Conservation (phyloP, 2,888 invertebrate species). For the Bombyx huttoni region DNA sequence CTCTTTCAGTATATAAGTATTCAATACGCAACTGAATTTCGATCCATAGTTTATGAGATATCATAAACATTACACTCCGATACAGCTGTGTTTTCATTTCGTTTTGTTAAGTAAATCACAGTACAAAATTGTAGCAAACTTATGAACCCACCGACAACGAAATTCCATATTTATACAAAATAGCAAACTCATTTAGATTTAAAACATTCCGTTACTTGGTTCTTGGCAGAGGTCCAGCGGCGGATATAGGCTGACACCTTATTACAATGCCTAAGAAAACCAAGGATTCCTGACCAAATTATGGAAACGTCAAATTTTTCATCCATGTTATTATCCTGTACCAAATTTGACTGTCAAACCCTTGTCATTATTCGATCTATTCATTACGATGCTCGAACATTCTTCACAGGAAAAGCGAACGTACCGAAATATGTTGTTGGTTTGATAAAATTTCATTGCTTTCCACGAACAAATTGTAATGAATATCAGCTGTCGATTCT, state of each 20-base stretch:
- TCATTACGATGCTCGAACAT: constrained; percentile 9
- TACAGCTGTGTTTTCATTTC: not conserved
- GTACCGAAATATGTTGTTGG: not conserved
- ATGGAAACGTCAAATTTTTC: constrained; percentile 24
- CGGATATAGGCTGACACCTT: not conserved
- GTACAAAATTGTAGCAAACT: not conserved
- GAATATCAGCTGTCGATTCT: too few relatives aligned
- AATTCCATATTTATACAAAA: not conserved
- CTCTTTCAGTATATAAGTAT: too few relatives aligned
- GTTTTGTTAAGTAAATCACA: not conserved
- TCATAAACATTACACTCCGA: too few relatives aligned
- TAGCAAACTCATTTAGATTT: constrained; percentile 6
- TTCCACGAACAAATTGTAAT: not conserved
- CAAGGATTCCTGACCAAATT: constrained; percentile 12
- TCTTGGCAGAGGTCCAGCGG: not conserved
- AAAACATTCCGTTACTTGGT: constrained; percentile 3
- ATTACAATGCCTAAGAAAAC: constrained; percentile 3
- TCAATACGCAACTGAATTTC: too few relatives aligned
- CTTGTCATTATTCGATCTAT: constrained; percentile 31
- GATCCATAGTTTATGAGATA: too few relatives aligned
- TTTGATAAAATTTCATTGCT: not conserved
- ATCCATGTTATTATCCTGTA: constrained; percentile 16
- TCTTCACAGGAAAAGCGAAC: not conserved
- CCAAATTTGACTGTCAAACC: constrained; percentile 37
- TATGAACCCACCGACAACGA: not conserved